Percentiles rank a stretch among this genome's conserved stretches.
Evolutionary conservation across 1,140 invertebrate species (phyloP).

Genomic region (Ceratitis capitata): DNA sequence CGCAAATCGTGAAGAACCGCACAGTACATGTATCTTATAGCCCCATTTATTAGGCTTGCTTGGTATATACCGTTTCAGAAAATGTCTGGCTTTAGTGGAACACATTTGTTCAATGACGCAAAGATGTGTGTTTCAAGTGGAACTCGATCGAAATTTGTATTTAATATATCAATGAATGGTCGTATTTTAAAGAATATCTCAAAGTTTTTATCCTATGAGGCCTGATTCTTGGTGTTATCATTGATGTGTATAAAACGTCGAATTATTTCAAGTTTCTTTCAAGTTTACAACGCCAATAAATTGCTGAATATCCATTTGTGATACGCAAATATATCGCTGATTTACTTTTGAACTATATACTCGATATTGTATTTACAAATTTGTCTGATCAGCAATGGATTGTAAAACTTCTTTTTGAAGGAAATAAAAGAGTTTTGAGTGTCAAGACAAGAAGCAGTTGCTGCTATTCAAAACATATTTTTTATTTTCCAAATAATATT

Average conservation of each 20-base stretch:
- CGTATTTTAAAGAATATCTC: background rate
- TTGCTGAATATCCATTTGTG: conserved; percentile 39
- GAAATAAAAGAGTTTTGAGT: background rate
- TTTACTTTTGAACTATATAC: background rate
- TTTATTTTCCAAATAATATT: too few relatives aligned
- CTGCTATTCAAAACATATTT: too few relatives aligned
- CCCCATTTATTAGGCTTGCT: conserved; percentile 45
- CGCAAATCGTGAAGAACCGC: conserved; percentile 51
- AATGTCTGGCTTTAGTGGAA: conserved; percentile 21
- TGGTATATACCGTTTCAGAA: conserved; percentile 42
- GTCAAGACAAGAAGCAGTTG: too few relatives aligned
- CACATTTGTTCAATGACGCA: background rate
- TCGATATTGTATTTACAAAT: too few relatives aligned
- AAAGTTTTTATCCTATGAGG: background rate
- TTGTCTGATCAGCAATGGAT: background rate
- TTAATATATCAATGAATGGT: background rate
- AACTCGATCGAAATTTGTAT: background rate
- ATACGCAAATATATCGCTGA: background rate
- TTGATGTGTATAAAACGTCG: background rate
- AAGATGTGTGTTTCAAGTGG: background rate
- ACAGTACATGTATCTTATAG: conserved; percentile 51
- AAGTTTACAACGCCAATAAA: conserved; percentile 39
- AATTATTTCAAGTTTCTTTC: conserved; percentile 38
- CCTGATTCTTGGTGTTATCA: too few relatives aligned
- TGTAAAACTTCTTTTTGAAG: background rate